Evolutionary conservation across 2,888 invertebrate species (phyloP).

Genomic region (Diarsia dahlii): DNA sequence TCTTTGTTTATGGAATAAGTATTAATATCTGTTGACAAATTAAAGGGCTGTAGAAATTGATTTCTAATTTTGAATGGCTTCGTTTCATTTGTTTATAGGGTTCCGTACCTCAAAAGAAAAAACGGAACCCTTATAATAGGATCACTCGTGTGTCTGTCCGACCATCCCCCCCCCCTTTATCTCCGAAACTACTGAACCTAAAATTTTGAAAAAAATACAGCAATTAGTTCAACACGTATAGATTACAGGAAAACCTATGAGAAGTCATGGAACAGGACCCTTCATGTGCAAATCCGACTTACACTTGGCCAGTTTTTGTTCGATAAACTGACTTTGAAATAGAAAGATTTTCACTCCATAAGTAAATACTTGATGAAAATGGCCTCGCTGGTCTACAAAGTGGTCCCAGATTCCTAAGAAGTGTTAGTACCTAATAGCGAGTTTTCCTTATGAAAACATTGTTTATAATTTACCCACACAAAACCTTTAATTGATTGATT

Average conservation of each 20-base stretch:
- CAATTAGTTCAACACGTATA: too few relatives aligned
- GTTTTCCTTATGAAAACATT: neutral
- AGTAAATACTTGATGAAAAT: neutral
- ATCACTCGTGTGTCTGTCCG: too few relatives aligned
- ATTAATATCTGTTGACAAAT: constrained; percentile 53
- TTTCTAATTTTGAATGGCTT: constrained; percentile 45
- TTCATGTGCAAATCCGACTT: too few relatives aligned
- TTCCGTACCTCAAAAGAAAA: too few relatives aligned
- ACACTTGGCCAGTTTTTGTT: too few relatives aligned
- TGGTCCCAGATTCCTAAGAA: neutral
- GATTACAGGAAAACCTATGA: too few relatives aligned
- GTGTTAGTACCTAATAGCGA: neutral
- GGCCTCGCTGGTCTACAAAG: neutral
- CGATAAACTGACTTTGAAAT: neutral
- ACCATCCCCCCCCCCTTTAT: too few relatives aligned
- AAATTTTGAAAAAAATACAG: too few relatives aligned
- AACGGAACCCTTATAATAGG: too few relatives aligned
- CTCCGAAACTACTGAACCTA: too few relatives aligned
- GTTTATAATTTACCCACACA: neutral
- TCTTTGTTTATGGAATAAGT: constrained; percentile 37
- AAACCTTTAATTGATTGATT: neutral
- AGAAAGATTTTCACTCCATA: neutral
- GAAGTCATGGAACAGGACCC: too few relatives aligned
- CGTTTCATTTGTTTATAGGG: constrained; percentile 7
- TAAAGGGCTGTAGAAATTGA: constrained; percentile 36